Conservation (phyloP, 2,113 vertebrate genomes). For the Ornithorhynchus anatinus region DNA sequence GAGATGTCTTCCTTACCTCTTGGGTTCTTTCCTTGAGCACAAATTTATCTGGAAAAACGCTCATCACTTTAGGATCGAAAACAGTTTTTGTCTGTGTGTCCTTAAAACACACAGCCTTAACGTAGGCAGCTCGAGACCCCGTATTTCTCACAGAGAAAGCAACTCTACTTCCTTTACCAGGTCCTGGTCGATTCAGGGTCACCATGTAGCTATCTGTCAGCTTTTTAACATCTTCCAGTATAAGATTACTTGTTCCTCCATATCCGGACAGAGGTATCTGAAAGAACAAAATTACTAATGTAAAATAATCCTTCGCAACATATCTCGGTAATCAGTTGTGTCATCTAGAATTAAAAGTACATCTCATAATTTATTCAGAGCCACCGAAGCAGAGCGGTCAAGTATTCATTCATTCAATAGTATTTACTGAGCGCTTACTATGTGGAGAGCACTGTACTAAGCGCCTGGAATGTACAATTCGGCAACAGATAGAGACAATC, state of each 20-base stretch:
- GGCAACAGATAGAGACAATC: no score
- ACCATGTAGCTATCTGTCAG: constrained; percentile 82
- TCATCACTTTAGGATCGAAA: constrained; percentile 78
- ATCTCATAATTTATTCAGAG: no score
- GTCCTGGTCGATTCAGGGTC: constrained; percentile 66
- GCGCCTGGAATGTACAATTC: no score
- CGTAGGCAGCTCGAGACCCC: constrained; percentile 89
- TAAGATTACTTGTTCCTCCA: constrained; percentile 91
- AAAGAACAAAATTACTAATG: constrained; percentile 6
- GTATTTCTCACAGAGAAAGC: constrained; percentile 84
- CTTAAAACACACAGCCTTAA: constrained; percentile 85
- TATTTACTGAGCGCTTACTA: no score
- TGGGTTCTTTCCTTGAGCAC: constrained; percentile 86
- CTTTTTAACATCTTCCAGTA: constrained; percentile 89
- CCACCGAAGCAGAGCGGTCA: no score
- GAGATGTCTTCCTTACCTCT: constrained; percentile 75
- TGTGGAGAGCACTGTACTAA: no score
- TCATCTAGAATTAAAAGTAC: no score
- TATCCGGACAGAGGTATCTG: constrained; percentile 95
- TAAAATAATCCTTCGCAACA: constrained; percentile 19
- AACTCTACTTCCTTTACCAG: constrained; percentile 73
- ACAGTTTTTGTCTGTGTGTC: constrained; percentile 68
- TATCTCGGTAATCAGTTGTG: no score
- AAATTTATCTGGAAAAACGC: constrained; percentile 89
- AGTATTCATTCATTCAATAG: no score